These are phyloP conservation scores for Acanthurus tractus DNA, from an alignment of 2,797 vertebrate genomes.

Conservation along the genomic window DNA sequence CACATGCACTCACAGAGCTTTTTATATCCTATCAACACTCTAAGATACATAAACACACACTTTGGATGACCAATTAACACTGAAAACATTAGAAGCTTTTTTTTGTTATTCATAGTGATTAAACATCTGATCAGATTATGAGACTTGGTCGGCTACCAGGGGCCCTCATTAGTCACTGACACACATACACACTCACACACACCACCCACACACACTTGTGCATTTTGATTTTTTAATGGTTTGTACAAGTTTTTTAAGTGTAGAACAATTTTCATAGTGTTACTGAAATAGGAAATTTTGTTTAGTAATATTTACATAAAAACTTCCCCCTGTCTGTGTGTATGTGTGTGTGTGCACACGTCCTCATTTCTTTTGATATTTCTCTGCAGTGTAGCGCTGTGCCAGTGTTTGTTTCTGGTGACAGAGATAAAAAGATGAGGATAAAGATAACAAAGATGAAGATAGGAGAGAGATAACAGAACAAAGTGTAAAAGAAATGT, in stretches of 20 bases:
- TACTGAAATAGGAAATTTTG: neutral
- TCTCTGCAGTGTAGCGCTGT: neutral
- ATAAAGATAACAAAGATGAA: neutral
- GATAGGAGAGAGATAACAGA: constrained; percentile 19
- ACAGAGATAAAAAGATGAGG: neutral
- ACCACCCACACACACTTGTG: neutral
- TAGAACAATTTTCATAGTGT: neutral
- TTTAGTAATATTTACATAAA: no score
- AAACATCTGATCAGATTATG: constrained; percentile 20
- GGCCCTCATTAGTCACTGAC: constrained; percentile 7
- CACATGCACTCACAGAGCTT: no score
- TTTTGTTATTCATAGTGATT: constrained; percentile 3
- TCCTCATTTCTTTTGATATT: neutral
- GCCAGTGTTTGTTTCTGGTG: neutral
- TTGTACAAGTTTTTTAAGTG: neutral
- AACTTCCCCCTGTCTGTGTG: neutral
- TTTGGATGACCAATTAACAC: neutral
- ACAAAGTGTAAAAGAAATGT: constrained; percentile 13
- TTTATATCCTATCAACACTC: constrained; percentile 3
- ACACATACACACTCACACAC: neutral
- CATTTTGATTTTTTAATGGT: neutral
- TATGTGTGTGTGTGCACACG: neutral
- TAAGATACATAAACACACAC: constrained; percentile 14
- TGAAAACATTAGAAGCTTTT: constrained; percentile 6
- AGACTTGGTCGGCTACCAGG: constrained; percentile 9